Conservation (phyloP, 2,113 vertebrate genomes). For the Dasypus novemcinctus region DNA sequence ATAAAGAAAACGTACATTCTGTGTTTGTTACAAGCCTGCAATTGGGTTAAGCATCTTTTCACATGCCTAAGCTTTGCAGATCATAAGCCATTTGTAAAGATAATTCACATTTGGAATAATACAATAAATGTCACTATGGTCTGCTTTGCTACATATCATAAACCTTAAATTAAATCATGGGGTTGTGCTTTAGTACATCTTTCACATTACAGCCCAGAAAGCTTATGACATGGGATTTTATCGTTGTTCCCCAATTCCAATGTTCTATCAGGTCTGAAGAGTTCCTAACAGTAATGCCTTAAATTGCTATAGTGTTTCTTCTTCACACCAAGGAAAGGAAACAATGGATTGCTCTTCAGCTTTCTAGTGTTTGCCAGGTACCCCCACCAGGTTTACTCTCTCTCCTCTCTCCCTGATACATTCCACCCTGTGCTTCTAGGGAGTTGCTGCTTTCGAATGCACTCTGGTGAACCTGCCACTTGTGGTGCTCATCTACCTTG, state of each 20-base stretch:
- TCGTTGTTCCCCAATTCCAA: not conserved
- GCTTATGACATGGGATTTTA: not conserved
- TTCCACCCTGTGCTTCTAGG: not conserved
- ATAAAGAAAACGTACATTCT: not conserved
- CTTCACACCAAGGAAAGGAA: constrained; percentile 20
- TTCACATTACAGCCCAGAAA: not conserved
- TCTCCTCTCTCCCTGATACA: not conserved
- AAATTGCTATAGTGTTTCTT: not conserved
- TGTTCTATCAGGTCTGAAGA: not conserved
- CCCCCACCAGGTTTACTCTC: not conserved
- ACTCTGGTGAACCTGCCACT: not conserved
- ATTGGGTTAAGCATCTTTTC: not conserved
- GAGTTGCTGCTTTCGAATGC: not conserved
- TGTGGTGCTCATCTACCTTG: not conserved
- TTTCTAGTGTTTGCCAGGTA: not conserved
- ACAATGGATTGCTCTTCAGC: not conserved
- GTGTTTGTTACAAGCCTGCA: not conserved
- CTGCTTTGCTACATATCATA: not conserved
- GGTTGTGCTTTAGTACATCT: not conserved
- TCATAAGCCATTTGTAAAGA: not conserved
- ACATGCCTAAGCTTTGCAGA: constrained; percentile 7
- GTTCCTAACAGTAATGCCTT: not conserved
- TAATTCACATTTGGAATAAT: not conserved
- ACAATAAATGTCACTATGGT: not conserved
- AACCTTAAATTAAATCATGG: not conserved